These are phyloP conservation scores for Lophotriccus pileatus DNA, from an alignment of 2,797 vertebrate species.

Conservation along the genomic window DNA sequence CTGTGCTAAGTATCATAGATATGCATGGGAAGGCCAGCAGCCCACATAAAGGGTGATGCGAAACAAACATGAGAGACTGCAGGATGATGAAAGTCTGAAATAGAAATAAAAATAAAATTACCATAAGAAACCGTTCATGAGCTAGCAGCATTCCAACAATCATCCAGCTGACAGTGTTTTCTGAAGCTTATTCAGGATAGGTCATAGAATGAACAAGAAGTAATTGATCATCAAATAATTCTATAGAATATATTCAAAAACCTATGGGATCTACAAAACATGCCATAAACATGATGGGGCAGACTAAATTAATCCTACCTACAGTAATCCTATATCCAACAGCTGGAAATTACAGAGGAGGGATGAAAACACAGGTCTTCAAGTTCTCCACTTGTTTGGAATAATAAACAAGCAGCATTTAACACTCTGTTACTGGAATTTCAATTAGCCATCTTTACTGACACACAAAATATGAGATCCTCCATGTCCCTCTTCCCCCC, in stretches of 20 bases:
- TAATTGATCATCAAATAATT: neutral
- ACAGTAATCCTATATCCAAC: neutral
- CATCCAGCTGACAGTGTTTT: neutral
- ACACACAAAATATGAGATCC: neutral
- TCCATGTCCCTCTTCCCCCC: neutral
- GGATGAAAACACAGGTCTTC: neutral
- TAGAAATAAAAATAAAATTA: neutral
- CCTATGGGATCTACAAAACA: neutral
- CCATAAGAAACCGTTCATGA: neutral
- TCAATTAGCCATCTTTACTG: neutral
- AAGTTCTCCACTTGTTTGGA: neutral
- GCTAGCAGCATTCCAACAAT: neutral
- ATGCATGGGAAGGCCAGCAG: neutral
- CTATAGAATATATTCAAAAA: neutral
- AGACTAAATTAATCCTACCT: neutral
- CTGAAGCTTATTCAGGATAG: neutral
- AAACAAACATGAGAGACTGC: neutral
- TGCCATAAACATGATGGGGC: neutral
- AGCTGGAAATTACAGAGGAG: neutral
- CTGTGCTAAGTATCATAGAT: neutral
- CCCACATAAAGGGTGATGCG: neutral
- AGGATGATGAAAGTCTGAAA: neutral
- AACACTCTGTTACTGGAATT: neutral
- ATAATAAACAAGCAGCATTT: neutral
- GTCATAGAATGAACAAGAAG: neutral